Evolutionary conservation across 1,140 invertebrate species (phyloP), one percentile per base, ranked within the genome.

Genomic region (Neodiprion pinetum): DNA sequence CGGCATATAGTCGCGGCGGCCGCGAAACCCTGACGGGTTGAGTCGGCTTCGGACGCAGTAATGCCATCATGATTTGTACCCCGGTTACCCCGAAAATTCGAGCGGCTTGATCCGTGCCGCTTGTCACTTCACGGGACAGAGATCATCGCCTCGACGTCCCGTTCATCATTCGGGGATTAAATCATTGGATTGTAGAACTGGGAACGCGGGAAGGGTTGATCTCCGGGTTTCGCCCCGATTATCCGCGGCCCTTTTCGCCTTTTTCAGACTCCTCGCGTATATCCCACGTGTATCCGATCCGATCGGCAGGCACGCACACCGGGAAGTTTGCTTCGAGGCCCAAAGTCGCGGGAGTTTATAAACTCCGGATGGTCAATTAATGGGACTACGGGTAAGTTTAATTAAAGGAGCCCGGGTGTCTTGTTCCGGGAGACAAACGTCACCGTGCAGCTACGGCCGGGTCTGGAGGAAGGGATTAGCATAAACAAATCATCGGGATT

Each of bases 141-240:
- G 84, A 84, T 91, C 90, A 91, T 91, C 89, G 90, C 85, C 86
- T 79, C 90, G 91, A 91, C 90, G 88, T 88, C 82, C 83, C 89
- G 83, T 89, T 81, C 83, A 85, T 88, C 87, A 89, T 85, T 84
- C 84, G 77, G 84, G 84, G 85, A 85, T 87, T 87, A 84, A 86
- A 86, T 86, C 83, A 84, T 87, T 84, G 78, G 79, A 48, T 50
- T 47, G 70, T 17, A 61, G 73, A 28, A 28, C 53, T 23, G n/a
- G 72, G 72, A 28, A 40, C 23, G 23, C 61, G 48, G 53, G 65
- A 17, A 71, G 49, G 47, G 73, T 71, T n/a, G 47, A 48, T 65
- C 70, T 40, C 67, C 61, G 72, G 40, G 53, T 14, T 14, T 81
- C 81, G 73, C 74, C 77, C 73, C 74, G 50, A 53, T 76, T 76